Base-by-base conservation (phyloP, 2,113 vertebrate species). In the Periophthalmus modestus region DNA sequence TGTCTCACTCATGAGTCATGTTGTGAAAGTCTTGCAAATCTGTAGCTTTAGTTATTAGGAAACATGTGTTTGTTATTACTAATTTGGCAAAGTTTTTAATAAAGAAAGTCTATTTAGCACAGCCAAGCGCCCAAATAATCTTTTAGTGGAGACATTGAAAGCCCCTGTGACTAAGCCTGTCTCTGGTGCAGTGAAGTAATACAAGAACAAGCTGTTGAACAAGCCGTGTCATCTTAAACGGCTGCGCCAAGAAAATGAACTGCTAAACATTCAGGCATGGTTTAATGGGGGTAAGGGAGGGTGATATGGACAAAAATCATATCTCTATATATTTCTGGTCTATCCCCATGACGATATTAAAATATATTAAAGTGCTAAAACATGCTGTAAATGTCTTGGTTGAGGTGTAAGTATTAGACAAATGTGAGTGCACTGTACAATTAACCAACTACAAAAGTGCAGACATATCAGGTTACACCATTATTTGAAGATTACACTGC, bases 191-290 rank as follows among this genome's bases (percentile, higher is more conserved):
- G 74, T 71, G 71, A 46, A 66, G 79, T 78, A 61, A 77, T 68
- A 24, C 72, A 66, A 65, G 76, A 82, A 80, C 81, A 79, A 82
- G 84, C 78, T 86, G 87, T 72, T 82, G 83, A 91, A 86, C 75
- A 76, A 36, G 72, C 63, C 75, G 14, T 70, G 79, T 86, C 79
- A 71, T 85, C 72, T 85, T 75, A 78, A 81, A 85, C 78, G 86
- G 48, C 71, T 81, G 80, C 85, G 89, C 84, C 87, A 81, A 69
- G 50, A 87, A 75, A 52, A 52, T 18, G 15, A 52, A 18, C 14
- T 19, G 4, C 50, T 52, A 43, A 43, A 43, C 39, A 43, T 43
- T 43, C 39, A 43, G 7, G 10, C 39, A 9, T 7, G 7, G 2
- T 43, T 43, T 43, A 43, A 43, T 43, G 39, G 39, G 10, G 39